Percentiles rank a stretch among this genome's conserved stretches.
These are phyloP conservation scores for Scotopteryx bipunctaria DNA, from an alignment of 2,888 invertebrate genomes.

Conservation along the genomic window DNA sequence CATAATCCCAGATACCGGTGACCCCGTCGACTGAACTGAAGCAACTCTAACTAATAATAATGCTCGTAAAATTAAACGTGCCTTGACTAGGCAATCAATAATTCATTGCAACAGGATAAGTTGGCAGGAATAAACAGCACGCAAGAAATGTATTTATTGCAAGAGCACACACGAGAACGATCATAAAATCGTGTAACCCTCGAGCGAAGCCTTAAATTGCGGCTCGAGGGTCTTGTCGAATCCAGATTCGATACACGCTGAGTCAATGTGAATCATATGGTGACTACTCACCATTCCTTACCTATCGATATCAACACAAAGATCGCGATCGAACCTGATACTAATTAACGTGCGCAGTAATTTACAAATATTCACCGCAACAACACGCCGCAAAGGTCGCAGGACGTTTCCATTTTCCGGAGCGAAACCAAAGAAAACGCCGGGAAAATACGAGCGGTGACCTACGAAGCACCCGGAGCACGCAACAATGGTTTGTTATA, in stretches of 20 bases:
- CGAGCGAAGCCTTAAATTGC: conserved; percentile 21
- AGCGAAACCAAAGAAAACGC: conserved; percentile 50
- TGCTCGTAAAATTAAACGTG: conserved; percentile 21
- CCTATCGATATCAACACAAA: conserved; percentile 37
- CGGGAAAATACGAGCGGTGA: conserved; percentile 24
- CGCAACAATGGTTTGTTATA: conserved; percentile 3
- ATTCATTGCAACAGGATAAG: conserved; percentile 31
- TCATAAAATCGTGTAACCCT: conserved; percentile 24
- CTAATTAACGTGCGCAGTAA: conserved; percentile 32
- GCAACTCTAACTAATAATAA: not conserved
- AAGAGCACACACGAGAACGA: conserved; percentile 2
- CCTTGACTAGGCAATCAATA: conserved; percentile 24
- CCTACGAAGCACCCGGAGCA: conserved; percentile 4
- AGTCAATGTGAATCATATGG: conserved; percentile 51
- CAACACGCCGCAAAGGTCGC: conserved; percentile 39
- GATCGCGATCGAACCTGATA: conserved; percentile 35
- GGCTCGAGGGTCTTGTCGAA: conserved; percentile 20
- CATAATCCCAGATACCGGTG: not conserved
- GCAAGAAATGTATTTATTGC: conserved; percentile 1
- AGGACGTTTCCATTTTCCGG: conserved; percentile 50
- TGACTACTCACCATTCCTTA: conserved; percentile 38
- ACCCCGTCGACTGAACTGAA: not conserved
- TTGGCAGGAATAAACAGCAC: not conserved
- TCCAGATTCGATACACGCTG: conserved; percentile 38
- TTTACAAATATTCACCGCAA: conserved; percentile 32